Percentiles rank a stretch among this genome's conserved stretches.
phyloP scores from a whole-genome alignment of 2,113 vertebrate genomes.

The Phrynosoma blainvillii region DNA sequence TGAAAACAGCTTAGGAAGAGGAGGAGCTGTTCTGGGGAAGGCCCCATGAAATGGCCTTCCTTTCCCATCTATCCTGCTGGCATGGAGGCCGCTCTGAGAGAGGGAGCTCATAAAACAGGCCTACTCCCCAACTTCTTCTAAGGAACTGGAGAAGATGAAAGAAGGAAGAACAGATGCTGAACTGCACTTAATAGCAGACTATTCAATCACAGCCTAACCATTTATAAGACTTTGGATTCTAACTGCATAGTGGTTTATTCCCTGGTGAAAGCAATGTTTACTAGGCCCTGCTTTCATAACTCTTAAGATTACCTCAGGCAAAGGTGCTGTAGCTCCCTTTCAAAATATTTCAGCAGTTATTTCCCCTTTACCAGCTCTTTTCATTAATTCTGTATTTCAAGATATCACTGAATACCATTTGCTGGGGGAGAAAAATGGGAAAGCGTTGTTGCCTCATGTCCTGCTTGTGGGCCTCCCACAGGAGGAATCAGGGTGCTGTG shows the following conservation, averaged over 20 bases:
- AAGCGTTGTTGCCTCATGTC: not conserved
- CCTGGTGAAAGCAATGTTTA: too few relatives aligned
- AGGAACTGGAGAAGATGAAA: too few relatives aligned
- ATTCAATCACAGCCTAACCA: not conserved
- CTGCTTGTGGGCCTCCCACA: not conserved
- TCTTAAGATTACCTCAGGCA: not conserved
- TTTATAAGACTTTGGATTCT: not conserved
- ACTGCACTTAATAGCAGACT: too few relatives aligned
- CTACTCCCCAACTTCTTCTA: too few relatives aligned
- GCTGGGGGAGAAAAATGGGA: not conserved
- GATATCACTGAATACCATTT: not conserved
- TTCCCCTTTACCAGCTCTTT: not conserved
- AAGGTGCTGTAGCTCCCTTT: not conserved
- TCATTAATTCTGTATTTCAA: not conserved
- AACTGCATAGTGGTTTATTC: not conserved
- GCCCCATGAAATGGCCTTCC: too few relatives aligned
- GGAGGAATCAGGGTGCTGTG: not conserved
- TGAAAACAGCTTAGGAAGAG: too few relatives aligned
- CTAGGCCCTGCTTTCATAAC: not conserved
- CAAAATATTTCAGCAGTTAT: too few relatives aligned
- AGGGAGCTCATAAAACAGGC: too few relatives aligned
- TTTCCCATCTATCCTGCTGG: too few relatives aligned
- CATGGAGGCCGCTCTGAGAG: too few relatives aligned
- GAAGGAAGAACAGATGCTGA: too few relatives aligned
- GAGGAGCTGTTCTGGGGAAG: too few relatives aligned